Percentiles rank a stretch among this genome's conserved stretches.
phyloP scores from a whole-genome alignment of 2,113 vertebrate species.

The Zosterops pallidus region DNA sequence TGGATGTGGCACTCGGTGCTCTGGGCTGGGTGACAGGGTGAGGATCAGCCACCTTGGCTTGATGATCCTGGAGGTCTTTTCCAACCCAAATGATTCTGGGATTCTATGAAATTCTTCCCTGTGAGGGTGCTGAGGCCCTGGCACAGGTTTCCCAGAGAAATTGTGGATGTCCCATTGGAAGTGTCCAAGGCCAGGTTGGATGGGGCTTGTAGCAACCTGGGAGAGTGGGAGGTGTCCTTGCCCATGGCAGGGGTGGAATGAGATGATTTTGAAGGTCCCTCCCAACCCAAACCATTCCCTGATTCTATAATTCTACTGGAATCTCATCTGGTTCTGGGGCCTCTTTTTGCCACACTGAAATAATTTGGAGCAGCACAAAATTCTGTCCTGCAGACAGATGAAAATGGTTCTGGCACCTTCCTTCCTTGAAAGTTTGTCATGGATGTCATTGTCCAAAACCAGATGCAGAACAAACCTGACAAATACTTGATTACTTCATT shows the following conservation, averaged over 20 bases:
- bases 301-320: neutral
- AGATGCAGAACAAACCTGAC: neutral
- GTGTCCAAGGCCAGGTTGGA: neutral
- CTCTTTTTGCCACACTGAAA: neutral
- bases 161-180: neutral
- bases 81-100: neutral
- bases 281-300: neutral
- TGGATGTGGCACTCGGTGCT: neutral
- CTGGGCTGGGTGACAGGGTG: neutral
- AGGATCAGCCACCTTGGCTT: neutral
- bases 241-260: fast-evolving
- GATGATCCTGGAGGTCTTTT: neutral
- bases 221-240: fast-evolving
- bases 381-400: neutral
- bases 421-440: neutral
- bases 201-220: fast-evolving
- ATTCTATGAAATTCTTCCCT: neutral
- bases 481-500: neutral
- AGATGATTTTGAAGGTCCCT: neutral
- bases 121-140: neutral
- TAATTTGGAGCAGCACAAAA: neutral
- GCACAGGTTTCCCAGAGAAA: fast-evolving
- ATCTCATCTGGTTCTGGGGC: neutral
- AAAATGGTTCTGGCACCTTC: neutral
- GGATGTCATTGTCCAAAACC: neutral